These are phyloP conservation scores for Heptranchias perlo DNA, from an alignment of 2,113 vertebrate genomes.

Conservation along the genomic window DNA sequence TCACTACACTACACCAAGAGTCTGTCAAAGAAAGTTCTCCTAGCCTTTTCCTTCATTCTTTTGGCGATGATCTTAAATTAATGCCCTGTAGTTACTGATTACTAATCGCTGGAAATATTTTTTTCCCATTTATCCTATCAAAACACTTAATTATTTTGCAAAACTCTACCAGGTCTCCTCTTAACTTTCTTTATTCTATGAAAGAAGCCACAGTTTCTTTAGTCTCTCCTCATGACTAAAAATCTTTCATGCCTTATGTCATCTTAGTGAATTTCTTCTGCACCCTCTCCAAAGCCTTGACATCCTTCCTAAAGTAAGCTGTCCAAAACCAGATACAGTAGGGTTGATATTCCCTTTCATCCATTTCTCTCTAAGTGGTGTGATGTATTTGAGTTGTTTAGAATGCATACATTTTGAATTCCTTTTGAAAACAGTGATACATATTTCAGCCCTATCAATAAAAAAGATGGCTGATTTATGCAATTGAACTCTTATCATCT, in stretches of 20 bases:
- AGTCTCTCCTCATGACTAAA: neutral
- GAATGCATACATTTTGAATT: neutral
- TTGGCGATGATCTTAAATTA: neutral
- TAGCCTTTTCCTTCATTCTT: neutral
- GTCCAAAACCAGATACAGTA: neutral
- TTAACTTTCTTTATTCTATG: neutral
- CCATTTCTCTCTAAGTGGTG: neutral
- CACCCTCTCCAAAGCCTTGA: neutral
- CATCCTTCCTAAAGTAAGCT: neutral
- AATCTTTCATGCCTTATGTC: neutral
- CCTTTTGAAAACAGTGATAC: neutral
- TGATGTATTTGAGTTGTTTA: neutral
- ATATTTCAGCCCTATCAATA: neutral
- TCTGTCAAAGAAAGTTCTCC: neutral
- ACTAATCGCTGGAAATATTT: neutral
- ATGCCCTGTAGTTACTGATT: neutral
- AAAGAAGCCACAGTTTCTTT: neutral
- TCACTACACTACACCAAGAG: no score
- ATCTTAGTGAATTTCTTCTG: neutral
- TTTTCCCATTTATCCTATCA: neutral
- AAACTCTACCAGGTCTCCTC: neutral
- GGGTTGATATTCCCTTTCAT: neutral
- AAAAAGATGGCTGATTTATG: neutral
- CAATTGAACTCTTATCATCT: neutral
- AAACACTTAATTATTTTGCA: neutral